These are phyloP conservation scores for Gallinago media DNA, from an alignment of 2,113 vertebrate species.

Conservation along the genomic window DNA sequence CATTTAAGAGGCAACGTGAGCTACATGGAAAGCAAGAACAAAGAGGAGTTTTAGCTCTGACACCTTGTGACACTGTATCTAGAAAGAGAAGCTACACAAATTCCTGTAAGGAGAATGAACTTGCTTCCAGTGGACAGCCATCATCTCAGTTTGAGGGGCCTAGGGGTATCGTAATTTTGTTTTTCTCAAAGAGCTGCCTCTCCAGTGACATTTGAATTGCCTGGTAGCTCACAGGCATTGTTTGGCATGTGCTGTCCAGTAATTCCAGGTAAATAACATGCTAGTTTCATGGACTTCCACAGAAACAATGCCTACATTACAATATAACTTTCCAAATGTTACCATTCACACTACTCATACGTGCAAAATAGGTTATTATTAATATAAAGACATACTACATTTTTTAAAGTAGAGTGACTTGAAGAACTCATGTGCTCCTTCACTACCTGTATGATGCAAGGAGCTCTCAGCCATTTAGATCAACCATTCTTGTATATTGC, in stretches of 20 bases:
- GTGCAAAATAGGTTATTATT: neutral
- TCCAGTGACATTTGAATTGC: neutral
- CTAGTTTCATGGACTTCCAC: neutral
- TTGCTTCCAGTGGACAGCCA: neutral
- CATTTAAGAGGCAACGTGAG: neutral
- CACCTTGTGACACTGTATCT: neutral
- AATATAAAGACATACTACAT: neutral
- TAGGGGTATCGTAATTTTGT: fast-evolving
- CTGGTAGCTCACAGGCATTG: neutral
- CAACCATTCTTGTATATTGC: neutral
- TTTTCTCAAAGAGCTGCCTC: neutral
- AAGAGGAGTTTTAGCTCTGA: neutral
- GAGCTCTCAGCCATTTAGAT: neutral
- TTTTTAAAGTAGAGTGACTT: neutral
- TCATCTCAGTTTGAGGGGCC: neutral
- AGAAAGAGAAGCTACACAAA: neutral
- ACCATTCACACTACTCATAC: neutral
- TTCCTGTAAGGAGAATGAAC: neutral
- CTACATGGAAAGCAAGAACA: neutral
- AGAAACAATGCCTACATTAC: neutral
- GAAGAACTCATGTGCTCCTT: neutral
- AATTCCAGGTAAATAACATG: neutral
- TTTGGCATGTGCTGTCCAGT: neutral
- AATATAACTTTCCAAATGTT: neutral
- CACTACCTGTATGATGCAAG: neutral